Base-by-base conservation (phyloP, 2,888 invertebrate genomes). In the Drosophila silvestris region DNA sequence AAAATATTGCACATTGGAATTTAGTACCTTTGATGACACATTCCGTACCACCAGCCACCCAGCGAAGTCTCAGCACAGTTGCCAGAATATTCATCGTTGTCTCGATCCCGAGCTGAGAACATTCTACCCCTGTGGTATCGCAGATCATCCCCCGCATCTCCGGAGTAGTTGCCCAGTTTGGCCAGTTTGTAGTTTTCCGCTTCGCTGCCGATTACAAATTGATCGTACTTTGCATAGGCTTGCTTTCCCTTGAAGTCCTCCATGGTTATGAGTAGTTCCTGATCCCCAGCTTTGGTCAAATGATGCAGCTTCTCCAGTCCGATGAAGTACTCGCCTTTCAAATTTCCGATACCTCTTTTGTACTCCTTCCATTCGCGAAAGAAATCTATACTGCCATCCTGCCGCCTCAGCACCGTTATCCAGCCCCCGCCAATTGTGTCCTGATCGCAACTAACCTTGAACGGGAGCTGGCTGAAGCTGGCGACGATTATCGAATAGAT, bases 301-400 rank as follows among this genome's bases (percentile, higher is more conserved):
- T 58, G 70, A 33, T 86, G 53, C 10, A 86, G 26, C 16, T 77
- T 77, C 16, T 74, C 68, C 33, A 82, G 44, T 0, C 82, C 82
- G 0, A 82, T 68, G 32, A 86, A 82, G 41, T 65, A 86, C 41
- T 78, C 74, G 2, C 67, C 67, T 3, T 30, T 19, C 0, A 81
- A 26, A 6, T 47, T 28, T 1, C 82, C 82, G 14, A 82, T 83
- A 7, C 86, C 82, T 0, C 9, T 0, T 32, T 50, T 51, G 19
- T 82, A 82, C 5, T 70, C 67, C 1, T 22, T 22, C 82, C 82
- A 82, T 5, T 56, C 66, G 60, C 74, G 81, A 57, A 65, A 78
- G 65, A 82, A 82, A 35, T 77, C 41, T 5, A 54, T 41, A 28
- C 33, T 57, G 28, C 74, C 84, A 51, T 70, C 44, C 2, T 22